Evolutionary conservation across 2,113 vertebrate species (phyloP), one percentile per base, ranked within the genome.

Genomic region (Etheostoma spectabile): DNA sequence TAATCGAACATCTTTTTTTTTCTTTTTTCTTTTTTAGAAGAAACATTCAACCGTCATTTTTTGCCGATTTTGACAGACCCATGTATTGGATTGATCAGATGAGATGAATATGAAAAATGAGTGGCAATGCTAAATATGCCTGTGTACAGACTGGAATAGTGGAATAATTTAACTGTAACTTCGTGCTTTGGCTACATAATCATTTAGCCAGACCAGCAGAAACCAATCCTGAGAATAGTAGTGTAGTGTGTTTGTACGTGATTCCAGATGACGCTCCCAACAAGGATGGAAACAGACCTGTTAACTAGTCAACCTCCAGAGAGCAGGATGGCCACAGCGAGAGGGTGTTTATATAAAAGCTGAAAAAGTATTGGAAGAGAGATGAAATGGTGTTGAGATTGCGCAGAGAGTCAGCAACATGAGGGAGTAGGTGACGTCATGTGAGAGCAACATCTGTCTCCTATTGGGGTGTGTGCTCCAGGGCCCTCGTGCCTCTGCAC

Each of bases 391-490:
- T 38, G 62, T 73, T 87, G 73, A 76, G 64, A 86, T 80, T 79
- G 79, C 57, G 3, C 84, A 85, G 70, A 61, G 63, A 79, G 80
- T 69, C 76, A 19, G 71, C 49, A 46, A 56, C 48, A 8, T 60
- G 56, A 64, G 55, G 55, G 19, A 67, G 74, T 11, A 14, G 42
- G 78, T 84, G 83, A 92, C 51, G 70, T 91, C 89, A 89, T 89
- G 45, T 12, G n/a, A 67, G 56, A 66, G 79, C 82, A 88, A 89
- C 92, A 93, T 93, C 92, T 94, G 92, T 89, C 80, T 93, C 81
- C 86, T 49, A 91, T 91, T 93, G 89, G 51, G 81, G 52, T 77
- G 57, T 74, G 69, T 18, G 73, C 61, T 78, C 46, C 74, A 60
- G 72, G 51, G 57, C 48, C 56, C 77, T 45, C 33, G 60, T 51